phyloP scores from a whole-genome alignment of 2,113 vertebrate species.

The Cynocephalus volans region DNA sequence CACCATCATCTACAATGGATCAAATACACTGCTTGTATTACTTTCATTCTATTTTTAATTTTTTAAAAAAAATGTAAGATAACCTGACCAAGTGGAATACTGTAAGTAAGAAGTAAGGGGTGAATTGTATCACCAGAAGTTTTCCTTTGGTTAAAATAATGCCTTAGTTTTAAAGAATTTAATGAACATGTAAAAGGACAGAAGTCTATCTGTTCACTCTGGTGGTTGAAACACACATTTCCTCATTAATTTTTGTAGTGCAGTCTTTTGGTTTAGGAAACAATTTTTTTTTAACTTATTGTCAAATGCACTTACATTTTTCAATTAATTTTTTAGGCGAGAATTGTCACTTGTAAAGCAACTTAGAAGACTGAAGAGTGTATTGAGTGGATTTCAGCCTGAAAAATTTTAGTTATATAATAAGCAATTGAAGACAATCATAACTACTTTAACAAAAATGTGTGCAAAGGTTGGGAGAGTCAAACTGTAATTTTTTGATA shows the following conservation, averaged over 20 bases:
- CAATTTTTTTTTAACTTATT: neutral
- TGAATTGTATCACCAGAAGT: neutral
- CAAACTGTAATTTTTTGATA: constrained; percentile 8
- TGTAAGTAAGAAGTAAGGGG: neutral
- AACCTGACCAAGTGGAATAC: neutral
- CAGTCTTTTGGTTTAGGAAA: neutral
- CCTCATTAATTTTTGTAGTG: neutral
- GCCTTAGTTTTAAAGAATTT: neutral
- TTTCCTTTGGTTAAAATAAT: constrained; percentile 49
- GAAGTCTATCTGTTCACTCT: neutral
- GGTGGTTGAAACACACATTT: neutral
- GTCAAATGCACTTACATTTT: constrained; percentile 4
- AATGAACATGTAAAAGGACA: neutral
- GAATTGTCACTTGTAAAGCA: constrained; percentile 39
- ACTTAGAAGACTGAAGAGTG: constrained; percentile 9
- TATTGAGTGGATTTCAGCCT: neutral
- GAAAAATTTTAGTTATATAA: constrained; percentile 8
- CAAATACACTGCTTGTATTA: neutral
- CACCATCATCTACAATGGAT: neutral
- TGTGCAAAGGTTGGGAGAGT: neutral
- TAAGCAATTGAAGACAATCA: neutral
- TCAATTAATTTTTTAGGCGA: constrained; percentile 26
- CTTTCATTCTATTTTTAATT: constrained; percentile 44
- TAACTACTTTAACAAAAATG: neutral
- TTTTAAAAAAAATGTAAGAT: neutral